Evolutionary conservation across 2,113 vertebrate genomes (phyloP), one percentile per base, ranked within the genome.

Genomic region (Axis porcinus): DNA sequence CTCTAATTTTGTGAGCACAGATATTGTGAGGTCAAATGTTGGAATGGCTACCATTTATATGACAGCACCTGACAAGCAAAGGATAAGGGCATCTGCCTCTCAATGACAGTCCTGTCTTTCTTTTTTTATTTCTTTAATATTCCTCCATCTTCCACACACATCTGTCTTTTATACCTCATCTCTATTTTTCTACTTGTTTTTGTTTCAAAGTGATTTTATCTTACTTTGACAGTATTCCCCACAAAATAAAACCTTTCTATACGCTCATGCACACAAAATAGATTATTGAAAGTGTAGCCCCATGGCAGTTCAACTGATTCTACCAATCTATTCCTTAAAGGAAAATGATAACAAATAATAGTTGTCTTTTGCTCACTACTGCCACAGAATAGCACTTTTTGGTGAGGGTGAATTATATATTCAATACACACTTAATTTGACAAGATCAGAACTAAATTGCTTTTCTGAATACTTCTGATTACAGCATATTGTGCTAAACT

Each of bases 391-490:
- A 62, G 88, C 96, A 98, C 82, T 58, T 92, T 85, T 87, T 98
- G 78, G 97, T 98, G 96, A 98, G 89, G 95, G 81, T 91, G 98
- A 43, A 15, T 87, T 98, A 96, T 89, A 96, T 86, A 97, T 98
- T 98, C 98, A 98, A 94, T 96, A 91, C 92, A 96, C 92, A 96
- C 30, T 30, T 94, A 92, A 98, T 98, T 97, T 98, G 97, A 96
- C 79, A 98, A 98, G 93, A 98, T 97, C 97, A 97, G 97, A 67
- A 81, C 76, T 98, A 98, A 97, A 97, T 86, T 98, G 97, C 94
- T 98, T 98, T 98, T 98, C 95, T 98, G 95, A 98, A 87, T 98
- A 97, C 57, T 98, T 97, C 86, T 99, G 98, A 98, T 99, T 98
- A 95, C 87, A 97, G 50, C 81, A 81, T 57, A 97, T 98, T 98